Percentiles rank a stretch among this genome's conserved stretches.
Evolutionary conservation across 2,888 invertebrate species (phyloP).

Genomic region (Theretra japonica): DNA sequence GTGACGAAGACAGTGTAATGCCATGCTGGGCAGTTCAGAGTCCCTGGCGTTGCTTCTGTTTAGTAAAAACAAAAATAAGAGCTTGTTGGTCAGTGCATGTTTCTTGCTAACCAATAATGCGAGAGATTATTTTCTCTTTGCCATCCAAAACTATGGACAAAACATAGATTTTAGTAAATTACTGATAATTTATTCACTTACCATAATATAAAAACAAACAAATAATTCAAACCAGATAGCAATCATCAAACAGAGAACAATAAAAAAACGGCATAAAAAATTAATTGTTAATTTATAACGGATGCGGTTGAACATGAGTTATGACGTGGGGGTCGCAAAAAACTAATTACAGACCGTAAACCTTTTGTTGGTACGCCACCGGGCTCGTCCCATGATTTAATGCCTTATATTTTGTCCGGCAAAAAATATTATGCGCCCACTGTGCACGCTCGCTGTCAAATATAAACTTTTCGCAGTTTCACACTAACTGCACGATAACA

Average conservation of each 20-base stretch:
- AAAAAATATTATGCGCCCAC: constrained; percentile 37
- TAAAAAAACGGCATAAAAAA: constrained; percentile 36
- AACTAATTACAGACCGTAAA: constrained; percentile 28
- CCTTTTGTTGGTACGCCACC: constrained; percentile 38
- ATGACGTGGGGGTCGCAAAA: constrained; percentile 23
- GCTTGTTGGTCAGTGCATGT: no score
- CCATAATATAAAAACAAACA: neutral
- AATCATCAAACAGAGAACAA: constrained; percentile 14
- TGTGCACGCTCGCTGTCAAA: constrained; percentile 42
- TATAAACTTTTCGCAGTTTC: constrained; percentile 35
- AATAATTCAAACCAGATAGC: neutral
- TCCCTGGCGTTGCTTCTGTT: no score
- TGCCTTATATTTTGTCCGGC: constrained; percentile 55
- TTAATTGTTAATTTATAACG: constrained; percentile 75
- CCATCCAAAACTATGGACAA: no score
- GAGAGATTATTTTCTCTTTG: no score
- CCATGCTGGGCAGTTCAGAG: no score
- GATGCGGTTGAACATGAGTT: constrained; percentile 54
- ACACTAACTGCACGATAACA: neutral
- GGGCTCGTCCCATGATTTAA: constrained; percentile 55
- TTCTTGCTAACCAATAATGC: no score
- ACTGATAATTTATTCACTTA: neutral
- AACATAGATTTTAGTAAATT: no score
- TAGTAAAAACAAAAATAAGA: no score
- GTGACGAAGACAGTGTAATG: no score